phyloP scores from a whole-genome alignment of 2,797 vertebrate species.

The Eremophila alpestris region DNA sequence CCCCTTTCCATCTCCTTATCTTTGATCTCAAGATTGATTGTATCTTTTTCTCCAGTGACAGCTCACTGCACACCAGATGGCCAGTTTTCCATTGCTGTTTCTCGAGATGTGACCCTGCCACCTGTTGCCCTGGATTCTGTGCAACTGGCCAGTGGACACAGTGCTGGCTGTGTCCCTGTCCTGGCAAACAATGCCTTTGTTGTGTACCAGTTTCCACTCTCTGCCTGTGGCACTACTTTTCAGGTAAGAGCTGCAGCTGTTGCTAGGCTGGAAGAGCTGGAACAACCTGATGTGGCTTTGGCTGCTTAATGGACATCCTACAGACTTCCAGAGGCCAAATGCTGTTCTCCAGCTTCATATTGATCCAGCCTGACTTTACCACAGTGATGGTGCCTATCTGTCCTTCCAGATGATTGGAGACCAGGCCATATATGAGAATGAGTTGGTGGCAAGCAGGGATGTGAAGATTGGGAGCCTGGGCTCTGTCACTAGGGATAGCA shows the following conservation, averaged over 20 bases:
- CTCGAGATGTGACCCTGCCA: conserved; percentile 42
- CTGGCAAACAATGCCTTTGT: conserved; percentile 38
- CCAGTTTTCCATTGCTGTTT: conserved; percentile 46
- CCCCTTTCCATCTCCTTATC: neutral
- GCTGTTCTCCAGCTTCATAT: neutral
- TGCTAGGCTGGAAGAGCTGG: neutral
- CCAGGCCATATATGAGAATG: conserved; percentile 54
- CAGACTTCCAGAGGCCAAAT: neutral
- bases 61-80: conserved; percentile 57
- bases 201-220: conserved; percentile 62
- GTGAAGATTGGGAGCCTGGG: conserved; percentile 19
- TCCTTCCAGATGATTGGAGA: conserved; percentile 31
- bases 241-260: conserved; percentile 45
- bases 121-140: conserved; percentile 59
- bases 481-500: conserved; percentile 65
- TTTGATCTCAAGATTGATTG: neutral
- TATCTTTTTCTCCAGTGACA: conserved; percentile 44
- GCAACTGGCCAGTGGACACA: neutral
- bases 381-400: neutral
- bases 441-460: conserved; percentile 40
- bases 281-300: neutral
- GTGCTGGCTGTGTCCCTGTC: conserved; percentile 22
- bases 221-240: conserved; percentile 60
- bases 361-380: neutral
- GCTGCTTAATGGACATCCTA: neutral